These are phyloP conservation scores for Eulithis prunata DNA, from an alignment of 2,888 invertebrate species.

Conservation along the genomic window DNA sequence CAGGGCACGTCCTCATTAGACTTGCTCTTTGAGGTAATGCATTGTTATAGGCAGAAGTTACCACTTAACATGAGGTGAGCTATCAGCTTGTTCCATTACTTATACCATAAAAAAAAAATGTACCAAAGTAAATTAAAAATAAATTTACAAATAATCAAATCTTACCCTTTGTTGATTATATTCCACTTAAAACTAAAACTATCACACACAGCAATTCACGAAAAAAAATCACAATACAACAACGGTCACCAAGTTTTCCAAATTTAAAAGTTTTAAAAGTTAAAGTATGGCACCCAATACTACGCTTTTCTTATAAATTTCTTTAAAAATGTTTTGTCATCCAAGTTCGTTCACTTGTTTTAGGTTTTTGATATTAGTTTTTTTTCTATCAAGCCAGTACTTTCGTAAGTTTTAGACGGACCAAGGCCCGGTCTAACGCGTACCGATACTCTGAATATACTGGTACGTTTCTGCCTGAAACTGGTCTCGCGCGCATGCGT, in stretches of 20 bases:
- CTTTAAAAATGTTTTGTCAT: conserved; percentile 7
- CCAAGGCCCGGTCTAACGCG: conserved; percentile 38
- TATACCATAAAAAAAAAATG: too few species aligned
- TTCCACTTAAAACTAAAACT: conserved; percentile 14
- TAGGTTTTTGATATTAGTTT: not conserved
- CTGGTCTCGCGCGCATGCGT: conserved; percentile 41
- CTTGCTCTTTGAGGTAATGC: too few species aligned
- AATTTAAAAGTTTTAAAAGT: conserved; percentile 15
- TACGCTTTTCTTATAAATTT: not conserved
- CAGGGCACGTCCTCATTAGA: too few species aligned
- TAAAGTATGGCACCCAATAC: not conserved
- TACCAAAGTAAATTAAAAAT: not conserved
- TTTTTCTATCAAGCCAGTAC: conserved; percentile 5
- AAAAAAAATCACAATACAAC: not conserved
- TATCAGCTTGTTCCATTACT: too few species aligned
- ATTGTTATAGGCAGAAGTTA: too few species aligned
- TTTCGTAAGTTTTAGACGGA: conserved; percentile 22
- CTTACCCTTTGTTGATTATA: conserved; percentile 14
- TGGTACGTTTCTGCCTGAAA: conserved; percentile 41
- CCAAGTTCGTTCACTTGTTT: conserved; percentile 1
- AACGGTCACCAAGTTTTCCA: conserved; percentile 11
- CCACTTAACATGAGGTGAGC: too few species aligned
- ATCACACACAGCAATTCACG: conserved; percentile 10
- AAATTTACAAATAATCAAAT: not conserved
- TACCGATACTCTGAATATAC: conserved; percentile 45